Base-by-base conservation (phyloP, 1,140 invertebrate species). In the Homalodisca vitripennis region DNA sequence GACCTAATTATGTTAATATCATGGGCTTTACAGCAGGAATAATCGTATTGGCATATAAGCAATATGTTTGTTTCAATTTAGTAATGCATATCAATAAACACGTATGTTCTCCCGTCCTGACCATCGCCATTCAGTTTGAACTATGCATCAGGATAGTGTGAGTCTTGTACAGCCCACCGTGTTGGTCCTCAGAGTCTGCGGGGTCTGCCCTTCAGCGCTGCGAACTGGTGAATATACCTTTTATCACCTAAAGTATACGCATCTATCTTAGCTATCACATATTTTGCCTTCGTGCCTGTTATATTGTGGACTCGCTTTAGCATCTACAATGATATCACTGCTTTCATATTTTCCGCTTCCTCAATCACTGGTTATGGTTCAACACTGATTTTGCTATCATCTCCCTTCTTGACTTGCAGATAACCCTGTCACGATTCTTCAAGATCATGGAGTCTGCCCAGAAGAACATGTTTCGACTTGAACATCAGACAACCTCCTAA, bases 301-400 rank as follows among this genome's bases (percentile, higher is more conserved):
- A n/a, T n/a, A n/a, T n/a, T n/a, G n/a, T n/a, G n/a, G n/a, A n/a
- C n/a, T n/a, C n/a, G n/a, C n/a, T n/a, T n/a, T n/a, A n/a, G n/a
- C n/a, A n/a, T n/a, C n/a, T n/a, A n/a, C n/a, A 51, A 51, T 22
- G 48, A 51, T 22, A 51, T 51, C 48, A 51, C 48, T 10, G 48
- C 48, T 3, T 51, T 51, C 48, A n/a, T 51, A 14, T 51, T 51
- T 22, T 3, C 22, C 6, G 17, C 14, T 20, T 22, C 17, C 22
- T 3, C 6, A 22, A 51, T 51, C 48, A 20, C n/a, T 20, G 48
- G 22, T 20, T n/a, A 3, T 3, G 48, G 3, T 22, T 12, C 6
- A 10, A 3, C 22, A 10, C 48, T 51, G 3, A 51, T 22, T 3
- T 10, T 20, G 3, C 48, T 51, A 3, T 3, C n/a, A 20, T 20